Evolutionary conservation across 2,797 vertebrate genomes (phyloP), one percentile per base, ranked within the genome.

Genomic region (Sebastolobus alascanus): DNA sequence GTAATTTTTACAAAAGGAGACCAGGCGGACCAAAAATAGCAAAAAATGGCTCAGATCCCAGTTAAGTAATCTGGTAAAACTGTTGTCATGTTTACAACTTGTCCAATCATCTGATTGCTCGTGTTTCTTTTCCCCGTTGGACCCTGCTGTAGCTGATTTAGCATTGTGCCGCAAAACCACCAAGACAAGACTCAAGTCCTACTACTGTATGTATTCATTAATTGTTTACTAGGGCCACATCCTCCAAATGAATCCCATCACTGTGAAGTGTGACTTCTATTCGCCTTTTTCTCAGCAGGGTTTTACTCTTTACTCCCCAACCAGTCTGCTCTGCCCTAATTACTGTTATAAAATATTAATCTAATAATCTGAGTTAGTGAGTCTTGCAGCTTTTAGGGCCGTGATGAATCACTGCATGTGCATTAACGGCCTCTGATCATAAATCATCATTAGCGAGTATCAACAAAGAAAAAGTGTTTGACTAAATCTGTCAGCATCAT

Each of bases 401-500:
- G 77, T 92, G 89, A 93, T 94, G 79, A 87, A 90, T 93, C 85
- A 76, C 88, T 79, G 79, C 66, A 65, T 77, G 78, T 63, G 50
- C 76, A 76, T 91, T 90, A 87, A 85, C 7, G 13, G 73, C 58
- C 77, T 63, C 67, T 43, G 65, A 80, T 83, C 87, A 84, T 93
- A 84, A 90, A 93, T 94, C 93, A 92, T 92, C 85, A 92, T 94
- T 92, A 92, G 84, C 37, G 29, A 82, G 73, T 73, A 87, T 91
- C 88, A 92, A 90, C 87, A 91, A 82, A 90, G 83, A 90, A 77
- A 90, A 90, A 88, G 87, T 86, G 89, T 92, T 92, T 91, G 83
- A 89, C 89, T 87, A 88, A 90, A 92, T 84, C 76, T 89, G 88
- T 88, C 91, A 86, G 79, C 66, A 20, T 74, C 84, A 86, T 91